Evolutionary conservation across 2,888 invertebrate genomes (phyloP), one percentile per base, ranked within the genome.

Genomic region (Macropis europaea): DNA sequence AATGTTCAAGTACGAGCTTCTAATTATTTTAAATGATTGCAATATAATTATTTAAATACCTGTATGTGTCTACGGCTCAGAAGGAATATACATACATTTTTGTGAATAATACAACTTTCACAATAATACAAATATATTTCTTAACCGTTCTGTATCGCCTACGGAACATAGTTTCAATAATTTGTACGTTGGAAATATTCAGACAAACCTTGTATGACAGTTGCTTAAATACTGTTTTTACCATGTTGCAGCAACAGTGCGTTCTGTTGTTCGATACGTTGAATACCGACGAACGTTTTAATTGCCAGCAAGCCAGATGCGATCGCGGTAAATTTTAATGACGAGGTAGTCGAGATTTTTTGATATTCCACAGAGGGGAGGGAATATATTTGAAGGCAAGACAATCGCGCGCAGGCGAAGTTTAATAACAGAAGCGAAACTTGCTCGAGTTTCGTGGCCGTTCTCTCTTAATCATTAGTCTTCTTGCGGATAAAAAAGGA

Each of bases 401-500:
- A 70, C 59, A 53, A 56, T 56, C 36, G 73, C 64, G 57, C 60
- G 22, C 43, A 53, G 40, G 42, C 45, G 32, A 57, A 38, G 13
- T 48, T 63, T 74, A 64, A 54, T 61, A 62, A 50, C 68, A 52
- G 67, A 56, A 66, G 61, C 48, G 36, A 1, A 7, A 32, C 62
- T 43, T 59, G 59, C 50, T 48, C 57, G 19, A 47, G 56, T 56
- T 60, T 50, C 62, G 54, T 50, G 59, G 60, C 52, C 59, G 48
- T 64, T 70, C 77, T 64, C 72, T 82, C 82, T 79, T 86, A 86
- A 88, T 88, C 86, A 88, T 87, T 81, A 86, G 84, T 81, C 83
- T 86, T 54, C 68, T 79, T 71, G 50, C 30, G 67, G 76, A 80
- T 78, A 79, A 80, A 73, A 56, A 75, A 66, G 73, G 62, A n/a